Evolutionary conservation across 2,888 invertebrate genomes (phyloP).

Genomic region (Sminthurides aquaticus): DNA sequence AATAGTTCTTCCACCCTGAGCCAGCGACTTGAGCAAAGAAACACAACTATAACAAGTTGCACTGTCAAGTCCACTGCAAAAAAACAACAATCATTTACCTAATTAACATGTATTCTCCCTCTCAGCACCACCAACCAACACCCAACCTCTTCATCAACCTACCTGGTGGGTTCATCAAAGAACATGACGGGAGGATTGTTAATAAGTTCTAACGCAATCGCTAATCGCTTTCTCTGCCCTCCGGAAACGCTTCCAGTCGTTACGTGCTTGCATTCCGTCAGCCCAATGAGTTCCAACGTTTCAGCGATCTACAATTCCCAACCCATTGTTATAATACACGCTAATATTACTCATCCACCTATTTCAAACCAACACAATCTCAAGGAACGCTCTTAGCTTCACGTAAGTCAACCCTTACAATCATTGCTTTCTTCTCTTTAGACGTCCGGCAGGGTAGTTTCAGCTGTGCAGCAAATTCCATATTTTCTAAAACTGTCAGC

Average conservation of each 20-base stretch:
- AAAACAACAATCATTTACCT: slow-evolving; percentile 17
- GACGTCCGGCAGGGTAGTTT: slow-evolving; percentile 61
- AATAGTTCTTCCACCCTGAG: slow-evolving; percentile 83
- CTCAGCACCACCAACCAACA: too few species aligned
- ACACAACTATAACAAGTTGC: slow-evolving; percentile 90
- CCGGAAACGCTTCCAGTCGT: slow-evolving; percentile 74
- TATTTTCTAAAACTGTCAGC: slow-evolving; percentile 82
- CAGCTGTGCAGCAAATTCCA: slow-evolving; percentile 87
- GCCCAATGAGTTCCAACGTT: slow-evolving; percentile 73
- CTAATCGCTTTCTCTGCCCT: slow-evolving; percentile 86
- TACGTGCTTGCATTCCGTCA: slow-evolving; percentile 71
- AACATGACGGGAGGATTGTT: slow-evolving; percentile 97
- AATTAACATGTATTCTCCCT: background rate
- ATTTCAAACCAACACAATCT: too few species aligned
- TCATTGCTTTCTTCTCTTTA: slow-evolving; percentile 24
- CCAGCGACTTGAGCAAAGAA: slow-evolving; percentile 75
- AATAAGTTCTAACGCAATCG: slow-evolving; percentile 87
- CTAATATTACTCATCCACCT: background rate
- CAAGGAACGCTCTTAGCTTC: background rate
- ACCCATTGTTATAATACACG: background rate
- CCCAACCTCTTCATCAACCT: too few species aligned
- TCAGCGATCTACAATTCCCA: slow-evolving; percentile 66
- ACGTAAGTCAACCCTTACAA: slow-evolving; percentile 8
- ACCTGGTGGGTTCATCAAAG: slow-evolving; percentile 85
- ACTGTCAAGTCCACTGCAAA: slow-evolving; percentile 72